phyloP scores from a whole-genome alignment of 2,113 vertebrate genomes.

The Sminthopsis crassicaudata region DNA sequence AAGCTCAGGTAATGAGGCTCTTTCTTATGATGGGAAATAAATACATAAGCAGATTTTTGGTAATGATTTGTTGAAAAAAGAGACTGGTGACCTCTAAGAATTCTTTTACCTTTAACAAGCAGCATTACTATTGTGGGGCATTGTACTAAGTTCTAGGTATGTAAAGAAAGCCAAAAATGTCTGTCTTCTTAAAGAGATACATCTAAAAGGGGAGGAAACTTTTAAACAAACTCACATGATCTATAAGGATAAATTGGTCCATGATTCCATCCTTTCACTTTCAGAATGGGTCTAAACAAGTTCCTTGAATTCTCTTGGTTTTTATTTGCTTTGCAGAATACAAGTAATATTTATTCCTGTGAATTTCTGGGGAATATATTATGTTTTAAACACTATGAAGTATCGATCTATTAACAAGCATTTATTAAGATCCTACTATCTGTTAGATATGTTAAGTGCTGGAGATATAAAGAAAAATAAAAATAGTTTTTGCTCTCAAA shows the following conservation, averaged over 20 bases:
- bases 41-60: neutral
- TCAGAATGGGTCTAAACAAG: neutral
- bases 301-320: slow-evolving; percentile 1
- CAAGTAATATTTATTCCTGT: neutral
- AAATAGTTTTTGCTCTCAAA: neutral
- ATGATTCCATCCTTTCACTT: neutral
- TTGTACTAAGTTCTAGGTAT: neutral
- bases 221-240: neutral
- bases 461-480: neutral
- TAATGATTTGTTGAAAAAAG: neutral
- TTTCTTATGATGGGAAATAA: neutral
- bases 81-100: neutral
- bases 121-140: neutral
- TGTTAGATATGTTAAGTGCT: neutral
- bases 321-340: neutral
- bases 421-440: neutral
- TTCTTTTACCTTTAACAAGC: neutral
- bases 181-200: neutral
- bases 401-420: neutral
- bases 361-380: slow-evolving; percentile 38
- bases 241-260: neutral
- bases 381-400: slow-evolving; percentile 16
- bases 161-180: neutral
- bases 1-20: neutral
- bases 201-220: neutral